A percentile compares a stretch with the other conserved stretches of the same genome.
Conservation (phyloP, 2,113 vertebrate species). For the Ranitomeya variabilis region DNA sequence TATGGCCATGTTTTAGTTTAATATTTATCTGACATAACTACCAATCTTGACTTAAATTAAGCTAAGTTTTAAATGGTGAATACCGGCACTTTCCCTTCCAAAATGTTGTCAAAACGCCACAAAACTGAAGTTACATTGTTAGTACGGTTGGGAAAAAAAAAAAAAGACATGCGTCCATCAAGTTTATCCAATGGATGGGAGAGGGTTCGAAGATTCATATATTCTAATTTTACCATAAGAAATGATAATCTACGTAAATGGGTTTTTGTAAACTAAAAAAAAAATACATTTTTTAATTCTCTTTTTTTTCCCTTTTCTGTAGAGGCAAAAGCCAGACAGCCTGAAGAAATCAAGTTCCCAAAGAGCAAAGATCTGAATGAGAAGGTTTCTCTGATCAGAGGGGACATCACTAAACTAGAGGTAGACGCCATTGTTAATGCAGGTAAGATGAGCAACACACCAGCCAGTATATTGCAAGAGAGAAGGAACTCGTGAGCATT, state of each 20-base stretch:
- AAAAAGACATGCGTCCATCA: too few relatives aligned
- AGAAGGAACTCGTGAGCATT: background rate
- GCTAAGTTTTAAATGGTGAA: too few relatives aligned
- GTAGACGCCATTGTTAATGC: constrained; percentile 85
- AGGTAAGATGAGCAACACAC: constrained; percentile 68
- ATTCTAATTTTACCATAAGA: background rate
- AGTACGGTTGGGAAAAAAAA: too few relatives aligned
- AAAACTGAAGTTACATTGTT: too few relatives aligned
- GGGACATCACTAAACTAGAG: constrained; percentile 87
- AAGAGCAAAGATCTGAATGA: constrained; percentile 74
- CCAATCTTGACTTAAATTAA: too few relatives aligned
- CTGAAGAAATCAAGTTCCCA: constrained; percentile 64
- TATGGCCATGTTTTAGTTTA: too few relatives aligned
- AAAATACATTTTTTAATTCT: background rate
- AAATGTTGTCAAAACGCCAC: too few relatives aligned
- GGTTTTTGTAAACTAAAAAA: background rate
- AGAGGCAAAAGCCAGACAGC: constrained; percentile 60
- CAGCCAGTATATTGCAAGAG: background rate
- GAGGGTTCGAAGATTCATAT: background rate
- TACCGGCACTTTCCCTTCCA: too few relatives aligned
- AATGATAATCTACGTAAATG: background rate
- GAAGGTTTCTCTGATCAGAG: constrained; percentile 82
- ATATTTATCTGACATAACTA: too few relatives aligned
- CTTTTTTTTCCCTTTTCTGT: background rate
- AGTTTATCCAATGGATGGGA: too few relatives aligned